Conservation (phyloP, 1,140 invertebrate genomes). For the Archegozetes longisetosus region DNA sequence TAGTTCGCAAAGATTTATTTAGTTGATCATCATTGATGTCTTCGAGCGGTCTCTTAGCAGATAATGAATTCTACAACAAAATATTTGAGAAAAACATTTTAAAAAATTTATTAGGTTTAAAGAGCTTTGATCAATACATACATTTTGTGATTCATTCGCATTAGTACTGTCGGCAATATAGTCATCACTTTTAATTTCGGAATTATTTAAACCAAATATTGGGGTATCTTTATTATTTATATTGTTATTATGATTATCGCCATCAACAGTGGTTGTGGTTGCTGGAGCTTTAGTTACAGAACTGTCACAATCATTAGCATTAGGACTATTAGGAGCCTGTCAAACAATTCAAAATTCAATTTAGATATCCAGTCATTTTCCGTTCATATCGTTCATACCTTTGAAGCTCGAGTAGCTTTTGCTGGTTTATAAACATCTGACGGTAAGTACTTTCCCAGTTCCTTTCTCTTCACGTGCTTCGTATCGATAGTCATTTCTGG, state of each 20-base stretch:
- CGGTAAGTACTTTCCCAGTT: slow-evolving; percentile 18
- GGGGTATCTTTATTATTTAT: too few relatives aligned
- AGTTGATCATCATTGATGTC: not conserved
- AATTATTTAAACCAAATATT: too few relatives aligned
- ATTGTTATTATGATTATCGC: too few relatives aligned
- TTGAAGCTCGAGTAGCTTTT: not conserved
- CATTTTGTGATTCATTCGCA: not conserved
- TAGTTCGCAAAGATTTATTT: too few relatives aligned
- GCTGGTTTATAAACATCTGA: not conserved
- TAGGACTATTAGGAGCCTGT: not conserved
- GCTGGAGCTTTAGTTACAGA: not conserved
- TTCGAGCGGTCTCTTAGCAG: not conserved
- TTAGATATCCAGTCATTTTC: too few relatives aligned
- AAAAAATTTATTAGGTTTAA: too few relatives aligned
- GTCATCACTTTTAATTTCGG: too few relatives aligned
- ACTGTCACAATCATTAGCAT: too few relatives aligned
- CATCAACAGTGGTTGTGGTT: not conserved
- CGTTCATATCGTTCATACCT: not conserved
- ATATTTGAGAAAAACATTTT: too few relatives aligned
- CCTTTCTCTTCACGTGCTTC: slow-evolving; percentile 37
- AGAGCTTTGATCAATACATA: not conserved
- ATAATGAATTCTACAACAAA: not conserved
- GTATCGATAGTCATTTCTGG: slow-evolving; percentile 79
- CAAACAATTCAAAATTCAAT: not conserved
- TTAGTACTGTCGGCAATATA: too few relatives aligned